Percentiles rank a stretch among this genome's conserved stretches.
Evolutionary conservation across 2,888 invertebrate species (phyloP).

Genomic region (Eugnorisma glareosa): DNA sequence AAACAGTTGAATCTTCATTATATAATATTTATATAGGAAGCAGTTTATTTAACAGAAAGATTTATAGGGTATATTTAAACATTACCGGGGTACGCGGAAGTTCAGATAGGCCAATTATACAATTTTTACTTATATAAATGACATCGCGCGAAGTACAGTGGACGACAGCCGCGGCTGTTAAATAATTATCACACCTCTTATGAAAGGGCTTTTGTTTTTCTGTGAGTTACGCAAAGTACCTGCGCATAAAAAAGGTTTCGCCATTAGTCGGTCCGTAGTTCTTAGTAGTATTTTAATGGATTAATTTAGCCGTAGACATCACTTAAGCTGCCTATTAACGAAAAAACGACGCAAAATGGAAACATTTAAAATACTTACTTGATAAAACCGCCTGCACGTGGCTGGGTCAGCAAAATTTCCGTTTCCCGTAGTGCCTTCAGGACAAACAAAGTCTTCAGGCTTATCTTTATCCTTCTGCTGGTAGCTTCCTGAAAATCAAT

Average conservation of each 20-base stretch:
- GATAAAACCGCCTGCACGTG: constrained; percentile 96
- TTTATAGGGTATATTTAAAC: constrained; percentile 46
- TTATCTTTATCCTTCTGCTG: constrained; percentile 90
- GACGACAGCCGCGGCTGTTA: constrained; percentile 22
- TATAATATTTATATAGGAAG: constrained; percentile 49
- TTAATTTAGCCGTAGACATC: not conserved
- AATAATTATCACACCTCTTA: constrained; percentile 41
- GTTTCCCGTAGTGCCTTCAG: constrained; percentile 94
- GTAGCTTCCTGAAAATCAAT: constrained; percentile 80
- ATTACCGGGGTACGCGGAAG: constrained; percentile 39
- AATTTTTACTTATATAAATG: constrained; percentile 40
- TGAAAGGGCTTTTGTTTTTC: constrained; percentile 21
- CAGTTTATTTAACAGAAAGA: constrained; percentile 48
- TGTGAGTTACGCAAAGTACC: constrained; percentile 12
- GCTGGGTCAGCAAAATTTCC: constrained; percentile 97
- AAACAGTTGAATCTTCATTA: constrained; percentile 52
- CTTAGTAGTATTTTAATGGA: constrained; percentile 16
- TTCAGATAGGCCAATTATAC: constrained; percentile 40
- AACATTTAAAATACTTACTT: constrained; percentile 90
- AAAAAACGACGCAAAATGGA: not conserved
- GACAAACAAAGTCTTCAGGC: constrained; percentile 93
- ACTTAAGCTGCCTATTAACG: not conserved
- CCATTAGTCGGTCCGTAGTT: constrained; percentile 7
- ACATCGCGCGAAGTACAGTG: constrained; percentile 9
- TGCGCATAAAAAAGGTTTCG: not conserved